Evolutionary conservation across 2,113 vertebrate species (phyloP).

Genomic region (Romanogobio albipinnatus): DNA sequence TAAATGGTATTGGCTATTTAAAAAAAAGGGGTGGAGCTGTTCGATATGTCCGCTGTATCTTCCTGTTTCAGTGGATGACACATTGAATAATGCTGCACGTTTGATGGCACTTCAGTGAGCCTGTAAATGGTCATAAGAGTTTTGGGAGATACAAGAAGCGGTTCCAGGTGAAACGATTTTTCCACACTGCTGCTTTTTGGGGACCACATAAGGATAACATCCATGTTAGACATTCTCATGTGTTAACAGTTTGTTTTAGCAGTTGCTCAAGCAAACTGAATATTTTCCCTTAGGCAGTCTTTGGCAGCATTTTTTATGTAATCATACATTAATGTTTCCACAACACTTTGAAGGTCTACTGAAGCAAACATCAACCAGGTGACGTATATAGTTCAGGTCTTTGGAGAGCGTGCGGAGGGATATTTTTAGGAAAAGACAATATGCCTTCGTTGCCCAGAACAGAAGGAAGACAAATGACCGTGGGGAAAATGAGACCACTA

Average conservation of each 20-base stretch:
- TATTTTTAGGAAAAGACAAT: conserved; percentile 53
- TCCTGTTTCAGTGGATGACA: no score
- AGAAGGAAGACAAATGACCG: conserved; percentile 55
- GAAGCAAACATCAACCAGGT: conserved; percentile 33
- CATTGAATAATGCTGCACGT: no score
- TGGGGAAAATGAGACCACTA: conserved; percentile 39
- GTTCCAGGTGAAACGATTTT: not conserved
- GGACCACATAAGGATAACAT: not conserved
- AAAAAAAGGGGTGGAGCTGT: no score
- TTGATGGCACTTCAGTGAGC: no score
- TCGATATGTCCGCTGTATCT: no score
- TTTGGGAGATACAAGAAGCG: not conserved
- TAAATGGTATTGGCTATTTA: no score
- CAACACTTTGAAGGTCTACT: conserved; percentile 6
- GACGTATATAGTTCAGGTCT: conserved; percentile 53
- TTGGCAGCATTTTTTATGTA: not conserved
- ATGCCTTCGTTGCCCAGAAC: conserved; percentile 47
- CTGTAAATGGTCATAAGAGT: not conserved
- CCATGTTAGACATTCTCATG: not conserved
- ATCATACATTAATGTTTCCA: conserved; percentile 25
- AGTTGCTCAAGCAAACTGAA: not conserved
- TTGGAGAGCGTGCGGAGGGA: conserved; percentile 2
- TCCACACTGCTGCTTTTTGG: not conserved
- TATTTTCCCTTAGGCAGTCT: not conserved
- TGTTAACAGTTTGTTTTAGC: conserved; percentile 5